Conservation (phyloP, 2,797 vertebrate genomes). For the Choloepus didactylus region DNA sequence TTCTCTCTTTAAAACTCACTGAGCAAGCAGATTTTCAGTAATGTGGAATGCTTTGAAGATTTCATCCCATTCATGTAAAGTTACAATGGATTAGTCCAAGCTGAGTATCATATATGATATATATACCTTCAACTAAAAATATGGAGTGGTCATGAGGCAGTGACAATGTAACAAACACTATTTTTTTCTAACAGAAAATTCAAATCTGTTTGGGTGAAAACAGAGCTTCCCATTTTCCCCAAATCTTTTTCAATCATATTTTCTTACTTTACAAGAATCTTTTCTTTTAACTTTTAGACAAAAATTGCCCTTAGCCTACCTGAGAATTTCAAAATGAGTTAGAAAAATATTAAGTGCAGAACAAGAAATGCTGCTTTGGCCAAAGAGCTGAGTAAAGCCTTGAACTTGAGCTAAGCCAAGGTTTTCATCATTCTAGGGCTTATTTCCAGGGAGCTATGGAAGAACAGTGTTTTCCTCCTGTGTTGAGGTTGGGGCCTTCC, state of each 20-base stretch:
- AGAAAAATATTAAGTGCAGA: not conserved
- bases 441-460: not conserved
- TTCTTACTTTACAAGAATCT: constrained; percentile 30
- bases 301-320: not conserved
- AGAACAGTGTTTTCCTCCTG: not conserved
- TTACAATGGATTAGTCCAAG: constrained; percentile 67
- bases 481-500: not conserved
- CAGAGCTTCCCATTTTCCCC: not conserved
- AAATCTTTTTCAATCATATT: not conserved
- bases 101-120: constrained; percentile 68
- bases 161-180: constrained; percentile 23
- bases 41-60: constrained; percentile 76
- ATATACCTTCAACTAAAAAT: constrained; percentile 63
- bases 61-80: constrained; percentile 74
- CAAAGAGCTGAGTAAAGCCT: not conserved
- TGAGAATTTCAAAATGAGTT: constrained; percentile 23
- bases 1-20: constrained; percentile 65
- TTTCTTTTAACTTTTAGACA: not conserved
- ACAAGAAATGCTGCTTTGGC: not conserved
- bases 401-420: not conserved
- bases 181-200: constrained; percentile 18
- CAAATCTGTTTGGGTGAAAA: constrained; percentile 56
- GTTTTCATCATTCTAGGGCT: not conserved
- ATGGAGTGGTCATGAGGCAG: constrained; percentile 71
- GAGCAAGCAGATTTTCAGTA: constrained; percentile 72